Evolutionary conservation across 2,888 invertebrate genomes (phyloP).

Genomic region (Epinotia nisella): DNA sequence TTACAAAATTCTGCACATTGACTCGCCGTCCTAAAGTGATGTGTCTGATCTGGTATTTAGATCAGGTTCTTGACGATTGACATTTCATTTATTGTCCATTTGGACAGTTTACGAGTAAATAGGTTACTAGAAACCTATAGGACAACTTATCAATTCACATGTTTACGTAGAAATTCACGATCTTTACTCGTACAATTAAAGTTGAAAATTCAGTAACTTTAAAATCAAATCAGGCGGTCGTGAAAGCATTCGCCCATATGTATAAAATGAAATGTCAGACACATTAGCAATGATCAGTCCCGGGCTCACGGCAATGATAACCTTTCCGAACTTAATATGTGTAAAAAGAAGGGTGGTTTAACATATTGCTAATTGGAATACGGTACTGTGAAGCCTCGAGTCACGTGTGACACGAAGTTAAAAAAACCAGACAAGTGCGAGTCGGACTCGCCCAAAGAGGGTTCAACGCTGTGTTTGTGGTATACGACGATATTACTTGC

Average conservation of each 20-base stretch:
- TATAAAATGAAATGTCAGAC: constrained; percentile 65
- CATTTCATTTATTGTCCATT: constrained; percentile 35
- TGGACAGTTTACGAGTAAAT: constrained; percentile 18
- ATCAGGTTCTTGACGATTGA: constrained; percentile 33
- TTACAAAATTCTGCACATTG: no score
- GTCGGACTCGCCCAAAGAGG: no score
- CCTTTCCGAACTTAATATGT: constrained; percentile 30
- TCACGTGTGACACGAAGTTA: constrained; percentile 33
- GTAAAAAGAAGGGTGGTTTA: constrained; percentile 13
- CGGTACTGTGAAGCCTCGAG: constrained; percentile 15
- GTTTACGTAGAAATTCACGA: not conserved
- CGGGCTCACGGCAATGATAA: constrained; percentile 14
- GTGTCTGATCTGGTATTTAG: constrained; percentile 28
- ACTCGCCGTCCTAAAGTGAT: constrained; percentile 2
- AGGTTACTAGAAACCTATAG: constrained; percentile 17
- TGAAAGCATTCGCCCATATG: constrained; percentile 15
- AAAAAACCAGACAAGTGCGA: no score
- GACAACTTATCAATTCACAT: not conserved
- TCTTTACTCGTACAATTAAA: constrained; percentile 7
- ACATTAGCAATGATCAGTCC: constrained; percentile 60
- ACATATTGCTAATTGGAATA: constrained; percentile 22
- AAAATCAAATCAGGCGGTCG: constrained; percentile 3
- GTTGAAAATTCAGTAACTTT: constrained; percentile 3
- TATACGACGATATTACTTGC: no score
- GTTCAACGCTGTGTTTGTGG: no score